Evolutionary conservation across 23 tunicate species (phyloP), one percentile per base, ranked within the genome.

Genomic region (Pegea sp.): DNA sequence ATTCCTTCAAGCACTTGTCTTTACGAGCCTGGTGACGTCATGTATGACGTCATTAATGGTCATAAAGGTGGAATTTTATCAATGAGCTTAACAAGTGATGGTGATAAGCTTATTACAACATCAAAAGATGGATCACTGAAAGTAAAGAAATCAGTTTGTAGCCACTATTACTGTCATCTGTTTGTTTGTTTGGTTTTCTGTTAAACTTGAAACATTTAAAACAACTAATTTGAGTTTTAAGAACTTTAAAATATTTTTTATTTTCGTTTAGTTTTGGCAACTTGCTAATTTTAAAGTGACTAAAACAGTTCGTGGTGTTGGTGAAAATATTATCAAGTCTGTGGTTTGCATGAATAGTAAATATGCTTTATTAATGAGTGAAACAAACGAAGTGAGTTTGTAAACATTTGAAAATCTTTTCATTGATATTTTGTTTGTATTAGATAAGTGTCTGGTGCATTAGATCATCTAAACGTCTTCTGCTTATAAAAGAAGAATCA

Each of bases 1-100:
- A 44, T 74, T 52, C 95, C 95, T 5, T 75, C 95, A 6, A 61
- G 58, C 1, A 67, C 84, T 22, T 84, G 95, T 51, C 48, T 84
- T 33, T 31, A 54, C 22, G 16, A 84, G 1, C 87, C 87, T 25
- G 60, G 62, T 3, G 61, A 74, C 29, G 48, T 74, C 24, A 42
- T 84, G 13, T 73, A 48, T 53, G 95, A 84, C 56, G 64, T 70
- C 6, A 60, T 57, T 1, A 20, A 49, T 13, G 95, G 84, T 16
- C 76, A 68, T 24, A 30, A 44, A 49, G 95, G 74, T 44, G 76
- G 58, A 49, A 84, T 84, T 13, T 63, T 68, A 4, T 68, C 76
- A 3, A 44, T 84, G 22, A 68, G 64, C 24, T 33, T 67, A 2
- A 60, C 87, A 3, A 84, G 69, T 5, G 95, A 84, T 58, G 95